These are phyloP conservation scores for Leptinotarsa rubiginosa DNA, from an alignment of 2,888 invertebrate genomes.

Conservation along the genomic window DNA sequence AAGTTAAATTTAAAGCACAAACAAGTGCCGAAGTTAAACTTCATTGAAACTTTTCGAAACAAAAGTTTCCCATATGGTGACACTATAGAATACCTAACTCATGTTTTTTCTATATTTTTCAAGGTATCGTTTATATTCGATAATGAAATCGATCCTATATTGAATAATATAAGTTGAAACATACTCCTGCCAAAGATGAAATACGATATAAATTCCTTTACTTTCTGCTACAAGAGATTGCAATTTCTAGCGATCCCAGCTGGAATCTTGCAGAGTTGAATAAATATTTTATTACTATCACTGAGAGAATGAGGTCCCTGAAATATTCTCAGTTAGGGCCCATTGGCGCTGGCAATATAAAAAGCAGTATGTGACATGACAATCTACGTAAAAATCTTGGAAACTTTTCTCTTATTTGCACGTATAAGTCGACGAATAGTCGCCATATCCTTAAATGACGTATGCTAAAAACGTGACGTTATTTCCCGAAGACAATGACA, in stretches of 20 bases:
- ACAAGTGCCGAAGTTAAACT: no score
- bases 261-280: slow-evolving; percentile 15
- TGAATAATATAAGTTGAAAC: no score
- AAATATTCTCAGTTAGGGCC: slow-evolving; percentile 19
- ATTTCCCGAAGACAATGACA: slow-evolving; percentile 57
- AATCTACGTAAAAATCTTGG: slow-evolving; percentile 57
- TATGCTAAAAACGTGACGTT: slow-evolving; percentile 60
- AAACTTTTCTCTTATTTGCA: slow-evolving; percentile 58
- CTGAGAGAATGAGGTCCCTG: slow-evolving; percentile 22
- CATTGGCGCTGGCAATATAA: slow-evolving; percentile 45
- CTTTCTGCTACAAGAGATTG: slow-evolving; percentile 4
- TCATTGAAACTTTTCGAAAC: no score
- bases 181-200: no score
- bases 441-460: slow-evolving; percentile 58
- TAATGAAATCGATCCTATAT: no score
- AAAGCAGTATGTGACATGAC: slow-evolving; percentile 57
- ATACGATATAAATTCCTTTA: not conserved
- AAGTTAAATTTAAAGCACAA: no score
- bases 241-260: slow-evolving; percentile 10
- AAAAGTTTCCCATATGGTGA: no score
- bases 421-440: slow-evolving; percentile 53
- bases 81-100: no score
- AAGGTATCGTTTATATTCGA: no score
- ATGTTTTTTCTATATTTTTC: no score
- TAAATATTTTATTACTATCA: slow-evolving; percentile 32